Base-by-base conservation (phyloP, 2,888 invertebrate genomes). In the Hypomecis punctinalis region DNA sequence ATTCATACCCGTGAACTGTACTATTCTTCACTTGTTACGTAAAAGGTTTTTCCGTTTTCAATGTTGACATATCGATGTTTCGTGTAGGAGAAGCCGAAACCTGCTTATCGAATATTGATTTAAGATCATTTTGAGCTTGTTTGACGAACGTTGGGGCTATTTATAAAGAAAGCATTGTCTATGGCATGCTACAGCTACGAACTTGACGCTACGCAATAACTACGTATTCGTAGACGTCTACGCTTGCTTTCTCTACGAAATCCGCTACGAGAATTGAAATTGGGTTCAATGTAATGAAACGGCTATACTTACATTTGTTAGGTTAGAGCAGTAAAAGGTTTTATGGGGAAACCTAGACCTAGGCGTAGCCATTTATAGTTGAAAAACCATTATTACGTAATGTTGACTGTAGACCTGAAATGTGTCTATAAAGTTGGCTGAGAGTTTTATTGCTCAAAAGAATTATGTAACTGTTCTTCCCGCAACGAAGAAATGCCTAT, bases 381-480 rank as follows among this genome's bases (percentile, higher is more conserved):
- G 55, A 63, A 63, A 63, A 45, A 47, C 52, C 52, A 64, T 61
- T 52, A 60, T 65, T 65, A 56, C 61, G 65, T 65, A 65, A 65
- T 61, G 43, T 61, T 47, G 64, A 43, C 51, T 65, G 51, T 53
- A 49, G 60, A 48, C 52, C 43, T 57, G n/a, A 64, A 59, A 53
- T 39, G 58, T 60, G 61, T 56, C 60, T 58, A 61, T 65, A 61
- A 61, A 65, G 47, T 48, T 53, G 52, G 39, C 53, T 59, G 11
- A 11, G 33, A 61, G 52, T 56, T 65, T 61, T 52, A 65, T 57
- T 42, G 60, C 39, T 49, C 33, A 53, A 23, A 65, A 65, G 63
- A 57, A 48, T 65, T 65, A 65, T 61, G 61, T 65, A 65, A 65
- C 65, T 61, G 5, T 61, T 65, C 51, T 55, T 56, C 39, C 48